These are phyloP conservation scores for Siniperca chuatsi DNA, from an alignment of 2,113 vertebrate species.

Conservation along the genomic window DNA sequence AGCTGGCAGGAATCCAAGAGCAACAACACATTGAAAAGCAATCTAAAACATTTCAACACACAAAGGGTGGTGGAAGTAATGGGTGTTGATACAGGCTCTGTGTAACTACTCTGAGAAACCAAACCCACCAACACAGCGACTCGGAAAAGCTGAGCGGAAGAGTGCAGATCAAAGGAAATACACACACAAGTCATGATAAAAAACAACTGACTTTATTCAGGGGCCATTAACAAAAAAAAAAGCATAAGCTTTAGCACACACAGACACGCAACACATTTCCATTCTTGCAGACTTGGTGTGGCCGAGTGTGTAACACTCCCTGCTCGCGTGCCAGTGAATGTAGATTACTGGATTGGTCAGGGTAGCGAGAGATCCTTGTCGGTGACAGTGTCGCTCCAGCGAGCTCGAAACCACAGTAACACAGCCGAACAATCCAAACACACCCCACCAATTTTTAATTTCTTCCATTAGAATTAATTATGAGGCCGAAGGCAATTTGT, in stretches of 20 bases:
- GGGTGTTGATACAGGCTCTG: slow-evolving; percentile 54
- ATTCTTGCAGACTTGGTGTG: slow-evolving; percentile 31
- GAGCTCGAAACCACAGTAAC: slow-evolving; percentile 84
- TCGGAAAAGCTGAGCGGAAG: slow-evolving; percentile 10
- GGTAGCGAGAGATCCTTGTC: slow-evolving; percentile 80
- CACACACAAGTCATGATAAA: slow-evolving; percentile 13
- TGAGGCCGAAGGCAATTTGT: slow-evolving; percentile 89
- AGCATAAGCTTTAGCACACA: slow-evolving; percentile 14
- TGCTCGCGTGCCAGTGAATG: slow-evolving; percentile 35
- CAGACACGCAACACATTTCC: slow-evolving; percentile 17
- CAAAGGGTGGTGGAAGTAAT: slow-evolving; percentile 50
- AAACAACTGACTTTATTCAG: slow-evolving; percentile 32
- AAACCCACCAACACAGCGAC: slow-evolving; percentile 60
- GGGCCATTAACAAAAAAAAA: slow-evolving; percentile 7
- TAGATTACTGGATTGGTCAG: slow-evolving; percentile 74
- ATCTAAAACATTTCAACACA: slow-evolving; percentile 69
- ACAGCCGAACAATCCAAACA: slow-evolving; percentile 85
- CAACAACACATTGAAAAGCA: slow-evolving; percentile 72
- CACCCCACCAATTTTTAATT: slow-evolving; percentile 87
- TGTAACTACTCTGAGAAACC: slow-evolving; percentile 53
- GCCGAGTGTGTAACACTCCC: slow-evolving; percentile 32
- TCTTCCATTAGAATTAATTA: slow-evolving; percentile 91
- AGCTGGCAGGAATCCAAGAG: slow-evolving; percentile 72
- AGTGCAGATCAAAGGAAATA: slow-evolving; percentile 35
- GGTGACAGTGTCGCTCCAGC: slow-evolving; percentile 86